A percentile compares a stretch with the other conserved stretches of the same genome.
Conservation (phyloP, 2,113 vertebrate species). For the Ia io region DNA sequence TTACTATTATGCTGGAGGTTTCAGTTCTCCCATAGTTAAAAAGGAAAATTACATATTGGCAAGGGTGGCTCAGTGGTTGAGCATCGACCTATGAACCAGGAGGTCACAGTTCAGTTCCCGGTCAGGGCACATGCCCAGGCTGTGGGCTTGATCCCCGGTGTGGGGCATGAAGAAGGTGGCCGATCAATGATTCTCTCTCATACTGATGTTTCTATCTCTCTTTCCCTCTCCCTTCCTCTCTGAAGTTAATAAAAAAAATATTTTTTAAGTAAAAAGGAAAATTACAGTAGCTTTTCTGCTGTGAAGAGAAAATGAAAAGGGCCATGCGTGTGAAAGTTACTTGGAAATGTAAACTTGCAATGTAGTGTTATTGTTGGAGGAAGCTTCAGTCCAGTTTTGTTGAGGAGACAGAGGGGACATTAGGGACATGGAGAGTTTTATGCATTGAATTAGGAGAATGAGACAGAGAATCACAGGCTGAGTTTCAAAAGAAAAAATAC, state of each 20-base stretch:
- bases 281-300: background rate
- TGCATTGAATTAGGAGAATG: slow-evolving; percentile 42
- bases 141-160: no score
- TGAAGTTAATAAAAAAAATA: no score
- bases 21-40: background rate
- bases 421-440: slow-evolving; percentile 19
- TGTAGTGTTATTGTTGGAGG: slow-evolving; percentile 20
- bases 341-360: slow-evolving; percentile 8
- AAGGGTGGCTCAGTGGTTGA: no score
- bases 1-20: background rate
- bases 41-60: background rate
- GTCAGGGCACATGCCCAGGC: no score
- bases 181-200: no score
- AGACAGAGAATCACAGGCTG: slow-evolving; percentile 25
- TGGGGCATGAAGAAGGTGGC: no score
- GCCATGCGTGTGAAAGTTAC: slow-evolving; percentile 42
- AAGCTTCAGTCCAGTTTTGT: background rate
- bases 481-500: background rate
- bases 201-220: no score
- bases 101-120: no score
- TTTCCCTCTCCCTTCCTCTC: no score
- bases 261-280: background rate
- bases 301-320: background rate
- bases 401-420: background rate
- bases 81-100: no score